These are phyloP conservation scores for Acanthopleura granulata DNA, from an alignment of 2,888 invertebrate genomes.

Conservation along the genomic window DNA sequence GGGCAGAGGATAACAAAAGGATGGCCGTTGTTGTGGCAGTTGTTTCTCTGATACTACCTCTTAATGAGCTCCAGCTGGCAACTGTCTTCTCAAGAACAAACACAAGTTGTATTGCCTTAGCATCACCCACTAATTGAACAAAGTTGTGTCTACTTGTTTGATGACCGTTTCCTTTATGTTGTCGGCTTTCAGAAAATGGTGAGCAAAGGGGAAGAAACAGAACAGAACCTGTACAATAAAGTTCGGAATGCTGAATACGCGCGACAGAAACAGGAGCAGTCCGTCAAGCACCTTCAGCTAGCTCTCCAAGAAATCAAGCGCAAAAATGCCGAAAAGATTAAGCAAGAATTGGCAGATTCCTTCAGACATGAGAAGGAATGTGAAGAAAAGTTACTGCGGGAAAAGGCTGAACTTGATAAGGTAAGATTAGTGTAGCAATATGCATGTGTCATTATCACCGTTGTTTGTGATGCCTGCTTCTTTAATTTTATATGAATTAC, in stretches of 20 bases:
- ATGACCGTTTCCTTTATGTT: neutral
- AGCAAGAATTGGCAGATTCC: constrained; percentile 50
- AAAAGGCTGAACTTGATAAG: constrained; percentile 65
- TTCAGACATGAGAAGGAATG: constrained; percentile 53
- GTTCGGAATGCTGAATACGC: constrained; percentile 64
- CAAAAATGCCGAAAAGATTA: constrained; percentile 55
- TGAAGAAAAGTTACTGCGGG: constrained; percentile 57
- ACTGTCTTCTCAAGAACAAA: too few species aligned
- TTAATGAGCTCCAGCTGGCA: too few species aligned
- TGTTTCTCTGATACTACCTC: too few species aligned
- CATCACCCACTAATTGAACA: neutral
- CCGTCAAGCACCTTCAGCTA: constrained; percentile 53
- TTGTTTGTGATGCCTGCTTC: too few species aligned
- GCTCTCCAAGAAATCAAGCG: constrained; percentile 53
- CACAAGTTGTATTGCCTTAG: too few species aligned
- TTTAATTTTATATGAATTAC: too few species aligned
- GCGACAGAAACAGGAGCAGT: constrained; percentile 65
- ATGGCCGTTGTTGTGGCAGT: too few species aligned
- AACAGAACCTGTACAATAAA: constrained; percentile 57
- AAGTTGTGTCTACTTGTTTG: constrained; percentile 11
- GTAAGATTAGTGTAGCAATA: constrained; percentile 36
- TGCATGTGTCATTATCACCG: too few species aligned
- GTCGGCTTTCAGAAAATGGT: constrained; percentile 60
- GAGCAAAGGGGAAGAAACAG: constrained; percentile 61
- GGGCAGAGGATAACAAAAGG: too few species aligned